A percentile compares a stretch with the other conserved stretches of the same genome.
Conservation (phyloP, 2,888 invertebrate species). For the Schizaphis graminum region DNA sequence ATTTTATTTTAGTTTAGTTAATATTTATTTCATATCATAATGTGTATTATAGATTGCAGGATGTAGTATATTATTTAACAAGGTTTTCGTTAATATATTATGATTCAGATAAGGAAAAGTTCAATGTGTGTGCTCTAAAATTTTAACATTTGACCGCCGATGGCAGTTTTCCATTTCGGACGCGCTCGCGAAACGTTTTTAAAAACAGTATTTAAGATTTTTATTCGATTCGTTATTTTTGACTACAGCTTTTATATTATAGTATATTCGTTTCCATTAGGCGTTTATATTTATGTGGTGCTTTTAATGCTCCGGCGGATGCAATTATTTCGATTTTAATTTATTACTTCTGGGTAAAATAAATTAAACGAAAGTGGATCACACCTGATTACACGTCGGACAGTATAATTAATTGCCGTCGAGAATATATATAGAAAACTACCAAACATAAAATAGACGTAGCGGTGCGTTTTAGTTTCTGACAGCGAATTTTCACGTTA, state of each 20-base stretch:
- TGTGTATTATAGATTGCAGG: not conserved
- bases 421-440: not conserved
- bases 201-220: not conserved
- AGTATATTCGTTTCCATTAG: not conserved
- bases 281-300: not conserved
- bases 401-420: not conserved
- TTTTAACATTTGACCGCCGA: not conserved
- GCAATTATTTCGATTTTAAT: constrained; percentile 26
- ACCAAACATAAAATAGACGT: not conserved
- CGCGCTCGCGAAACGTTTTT: not conserved
- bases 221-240: constrained; percentile 7
- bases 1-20: not conserved
- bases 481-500: not conserved
- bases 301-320: not conserved
- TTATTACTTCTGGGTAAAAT: constrained; percentile 26
- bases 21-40: not conserved
- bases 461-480: not conserved
- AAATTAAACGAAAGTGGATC: constrained; percentile 29
- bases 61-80: not conserved
- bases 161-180: not conserved
- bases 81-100: not conserved
- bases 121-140: not conserved
- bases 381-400: constrained; percentile 36
- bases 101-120: not conserved
- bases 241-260: not conserved